These are phyloP conservation scores for Drosophila dives DNA, from an alignment of 2,888 invertebrate genomes.

Conservation along the genomic window DNA sequence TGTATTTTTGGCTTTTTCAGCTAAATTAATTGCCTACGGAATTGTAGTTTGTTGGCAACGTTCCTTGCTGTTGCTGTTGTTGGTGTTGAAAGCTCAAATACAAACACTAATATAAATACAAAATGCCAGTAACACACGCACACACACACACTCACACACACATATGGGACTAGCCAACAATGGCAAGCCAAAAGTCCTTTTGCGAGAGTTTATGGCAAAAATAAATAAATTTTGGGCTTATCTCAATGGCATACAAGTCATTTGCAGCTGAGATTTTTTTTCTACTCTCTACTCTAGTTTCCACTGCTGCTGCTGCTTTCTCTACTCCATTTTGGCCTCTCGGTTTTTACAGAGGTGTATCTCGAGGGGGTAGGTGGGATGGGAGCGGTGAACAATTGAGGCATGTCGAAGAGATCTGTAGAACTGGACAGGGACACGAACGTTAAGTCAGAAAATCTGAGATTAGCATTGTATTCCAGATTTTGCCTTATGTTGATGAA, in stretches of 20 bases:
- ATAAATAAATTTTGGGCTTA: slow-evolving; percentile 80
- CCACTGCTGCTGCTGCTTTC: neutral
- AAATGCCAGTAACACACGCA: slow-evolving; percentile 51
- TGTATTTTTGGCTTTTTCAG: slow-evolving; percentile 77
- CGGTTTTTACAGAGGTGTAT: slow-evolving; percentile 39
- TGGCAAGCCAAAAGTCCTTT: slow-evolving; percentile 74
- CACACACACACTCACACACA: slow-evolving; percentile 10
- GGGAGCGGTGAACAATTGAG: slow-evolving; percentile 60
- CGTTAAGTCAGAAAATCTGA: slow-evolving; percentile 14
- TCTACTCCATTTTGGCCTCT: neutral
- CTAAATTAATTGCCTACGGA: slow-evolving; percentile 80
- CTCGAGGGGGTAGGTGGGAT: too few species aligned
- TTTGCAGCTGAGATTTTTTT: slow-evolving; percentile 79
- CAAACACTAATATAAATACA: slow-evolving; percentile 62
- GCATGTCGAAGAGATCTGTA: slow-evolving; percentile 54
- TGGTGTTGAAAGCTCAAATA: slow-evolving; percentile 71
- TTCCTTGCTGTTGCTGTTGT: slow-evolving; percentile 53
- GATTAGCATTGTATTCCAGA: slow-evolving; percentile 42
- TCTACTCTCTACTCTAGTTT: slow-evolving; percentile 29
- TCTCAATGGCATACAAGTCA: slow-evolving; percentile 80
- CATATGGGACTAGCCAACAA: slow-evolving; percentile 46
- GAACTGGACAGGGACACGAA: slow-evolving; percentile 55
- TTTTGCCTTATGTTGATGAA: slow-evolving; percentile 27
- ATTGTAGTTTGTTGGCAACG: slow-evolving; percentile 76
- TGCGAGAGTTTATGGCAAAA: slow-evolving; percentile 79